Conservation (phyloP, 2,888 invertebrate genomes). For the Trissolcus brochymenae region DNA sequence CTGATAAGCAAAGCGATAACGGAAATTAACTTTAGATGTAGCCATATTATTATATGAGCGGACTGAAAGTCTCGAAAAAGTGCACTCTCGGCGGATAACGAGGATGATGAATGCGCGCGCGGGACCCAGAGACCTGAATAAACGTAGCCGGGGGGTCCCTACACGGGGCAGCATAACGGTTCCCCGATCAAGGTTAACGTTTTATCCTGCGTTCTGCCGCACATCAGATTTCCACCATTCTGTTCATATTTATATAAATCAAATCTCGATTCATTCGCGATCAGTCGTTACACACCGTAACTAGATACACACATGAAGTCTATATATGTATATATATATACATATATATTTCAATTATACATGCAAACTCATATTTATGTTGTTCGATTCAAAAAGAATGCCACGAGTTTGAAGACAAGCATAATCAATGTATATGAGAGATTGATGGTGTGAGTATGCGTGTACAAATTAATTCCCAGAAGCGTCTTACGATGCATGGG, state of each 20-base stretch:
- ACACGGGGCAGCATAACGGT: slow-evolving; percentile 74
- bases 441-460: too few species aligned
- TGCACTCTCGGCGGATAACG: slow-evolving; percentile 26
- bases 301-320: too few species aligned
- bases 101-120: slow-evolving; percentile 57
- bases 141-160: slow-evolving; percentile 70
- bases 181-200: slow-evolving; percentile 73
- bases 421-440: not conserved
- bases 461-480: too few species aligned
- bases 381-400: too few species aligned
- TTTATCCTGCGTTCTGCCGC: slow-evolving; percentile 48
- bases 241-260: slow-evolving; percentile 20
- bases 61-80: slow-evolving; percentile 41
- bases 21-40: slow-evolving; percentile 43
- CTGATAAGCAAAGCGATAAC: slow-evolving; percentile 28
- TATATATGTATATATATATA: too few species aligned
- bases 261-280: not conserved
- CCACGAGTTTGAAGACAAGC: too few species aligned
- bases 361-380: too few species aligned
- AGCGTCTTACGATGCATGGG: too few species aligned
- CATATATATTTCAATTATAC: too few species aligned
- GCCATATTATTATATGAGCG: slow-evolving; percentile 25
- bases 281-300: not conserved
- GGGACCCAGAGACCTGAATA: slow-evolving; percentile 76
- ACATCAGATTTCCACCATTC: slow-evolving; percentile 24